Base-by-base conservation (phyloP, 2,888 invertebrate genomes). In the Athalia cordata region DNA sequence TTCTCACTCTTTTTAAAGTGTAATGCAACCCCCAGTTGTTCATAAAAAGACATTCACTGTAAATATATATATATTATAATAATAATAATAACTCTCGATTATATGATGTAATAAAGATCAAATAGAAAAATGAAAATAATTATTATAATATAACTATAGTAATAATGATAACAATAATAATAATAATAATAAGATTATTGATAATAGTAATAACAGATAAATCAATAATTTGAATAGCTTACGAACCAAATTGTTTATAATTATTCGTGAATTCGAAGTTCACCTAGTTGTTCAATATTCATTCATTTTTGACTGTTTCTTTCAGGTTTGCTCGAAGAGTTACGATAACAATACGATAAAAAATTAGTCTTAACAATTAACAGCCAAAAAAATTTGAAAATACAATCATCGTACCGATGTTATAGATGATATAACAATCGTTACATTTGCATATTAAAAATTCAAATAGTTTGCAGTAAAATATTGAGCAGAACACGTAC, bases 41-140 rank as follows among this genome's bases (percentile, higher is more conserved):
- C n/a, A 45, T 70, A 52, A 83, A 83, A 83, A 83, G 82, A 83
- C 82, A 83, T 82, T 77, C 80, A 80, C 74, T 81, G 82, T 82
- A 80, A 83, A 82, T 74, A 81, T 76, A 78, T 72, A 74, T 59
- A 66, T 78, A 77, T 45, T 68, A 52, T 80, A 78, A 79, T 75
- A 79, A 67, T 80, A 80, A 79, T 49, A 79, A 57, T 65, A 74
- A 75, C 81, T 81, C 80, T 80, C 70, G 79, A 82, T 76, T 52
- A 81, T 77, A 70, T 9, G 57, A 75, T 79, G 79, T 78, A 78
- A 83, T 75, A 75, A 72, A 74, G 75, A 79, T 76, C 77, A 80
- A 65, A 57, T 9, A 29, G 29, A 57, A 72, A 66, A 29, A 29
- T 29, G 29, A 29, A 29, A 29, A 29, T 29, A 29, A 29, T 29